Conservation (phyloP, 1,140 invertebrate species). For the Magallana ariakensis region DNA sequence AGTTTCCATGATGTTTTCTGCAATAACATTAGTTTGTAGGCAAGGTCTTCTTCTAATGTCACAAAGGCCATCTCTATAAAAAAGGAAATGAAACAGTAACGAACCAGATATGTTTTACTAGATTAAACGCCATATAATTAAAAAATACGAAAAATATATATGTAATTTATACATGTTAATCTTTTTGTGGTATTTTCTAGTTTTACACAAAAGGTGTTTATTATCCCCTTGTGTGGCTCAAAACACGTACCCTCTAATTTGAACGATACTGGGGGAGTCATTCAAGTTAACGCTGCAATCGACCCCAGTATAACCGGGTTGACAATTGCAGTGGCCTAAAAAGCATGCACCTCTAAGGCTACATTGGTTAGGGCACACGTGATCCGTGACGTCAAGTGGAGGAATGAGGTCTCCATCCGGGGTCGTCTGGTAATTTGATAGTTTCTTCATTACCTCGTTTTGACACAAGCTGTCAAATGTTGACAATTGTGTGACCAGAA, state of each 20-base stretch:
- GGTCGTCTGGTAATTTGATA: slow-evolving; percentile 43
- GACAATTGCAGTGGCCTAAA: slow-evolving; percentile 53
- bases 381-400: slow-evolving; percentile 33
- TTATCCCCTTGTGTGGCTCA: not conserved
- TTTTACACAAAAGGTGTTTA: too few species aligned
- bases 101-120: too few species aligned
- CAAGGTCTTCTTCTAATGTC: slow-evolving; percentile 41
- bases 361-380: slow-evolving; percentile 60
- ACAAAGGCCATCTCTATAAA: slow-evolving; percentile 11
- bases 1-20: slow-evolving; percentile 39
- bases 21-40: slow-evolving; percentile 24
- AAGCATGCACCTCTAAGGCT: slow-evolving; percentile 53
- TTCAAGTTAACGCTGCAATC: slow-evolving; percentile 54
- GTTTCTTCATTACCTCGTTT: slow-evolving; percentile 50
- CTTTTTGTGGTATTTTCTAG: too few species aligned
- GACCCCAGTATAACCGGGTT: slow-evolving; percentile 51
- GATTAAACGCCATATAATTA: too few species aligned
- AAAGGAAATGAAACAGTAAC: not conserved
- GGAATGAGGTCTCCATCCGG: slow-evolving; percentile 41
- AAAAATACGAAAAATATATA: too few species aligned
- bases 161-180: too few species aligned
- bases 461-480: slow-evolving; percentile 56
- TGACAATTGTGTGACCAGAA: slow-evolving; percentile 49
- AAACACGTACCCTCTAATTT: slow-evolving; percentile 55
- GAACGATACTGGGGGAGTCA: slow-evolving; percentile 45